Percentiles rank a stretch among this genome's conserved stretches.
These are phyloP conservation scores for Mohoua ochrocephala DNA, from an alignment of 2,113 vertebrate species.

Conservation along the genomic window DNA sequence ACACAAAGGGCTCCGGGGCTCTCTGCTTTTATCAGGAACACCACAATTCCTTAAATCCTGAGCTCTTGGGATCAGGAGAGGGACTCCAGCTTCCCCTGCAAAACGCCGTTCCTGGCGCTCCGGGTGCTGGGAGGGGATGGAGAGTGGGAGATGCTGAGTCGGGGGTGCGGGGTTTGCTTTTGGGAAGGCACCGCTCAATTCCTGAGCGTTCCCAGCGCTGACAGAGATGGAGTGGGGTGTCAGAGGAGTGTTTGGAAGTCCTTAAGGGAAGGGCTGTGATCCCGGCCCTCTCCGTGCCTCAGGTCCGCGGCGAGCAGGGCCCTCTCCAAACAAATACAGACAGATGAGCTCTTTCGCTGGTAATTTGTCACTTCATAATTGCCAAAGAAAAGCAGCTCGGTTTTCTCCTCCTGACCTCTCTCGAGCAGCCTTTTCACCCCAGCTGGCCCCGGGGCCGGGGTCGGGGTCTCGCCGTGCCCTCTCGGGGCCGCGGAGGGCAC, in stretches of 20 bases:
- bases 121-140: not conserved
- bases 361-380: slow-evolving; percentile 53
- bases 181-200: not conserved
- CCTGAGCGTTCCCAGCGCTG: not conserved
- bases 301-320: not conserved
- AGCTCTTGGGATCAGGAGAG: fast-evolving
- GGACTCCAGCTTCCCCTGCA: not conserved
- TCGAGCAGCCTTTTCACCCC: slow-evolving; percentile 3
- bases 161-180: not conserved
- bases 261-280: not conserved
- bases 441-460: not conserved
- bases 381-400: slow-evolving; percentile 20
- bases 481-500: not conserved
- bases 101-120: not conserved
- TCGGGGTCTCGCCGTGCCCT: not conserved
- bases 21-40: not conserved
- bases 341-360: slow-evolving; percentile 16
- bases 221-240: slow-evolving; percentile 24
- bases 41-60: not conserved
- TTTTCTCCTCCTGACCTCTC: slow-evolving; percentile 38
- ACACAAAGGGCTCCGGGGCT: not conserved
- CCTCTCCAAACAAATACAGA: slow-evolving; percentile 30
- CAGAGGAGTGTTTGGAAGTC: not conserved
- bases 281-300: not conserved
- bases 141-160: not conserved